Evolutionary conservation across 2,888 invertebrate genomes (phyloP), one percentile per base, ranked within the genome.

Genomic region (Enoplolaimus lenunculus): DNA sequence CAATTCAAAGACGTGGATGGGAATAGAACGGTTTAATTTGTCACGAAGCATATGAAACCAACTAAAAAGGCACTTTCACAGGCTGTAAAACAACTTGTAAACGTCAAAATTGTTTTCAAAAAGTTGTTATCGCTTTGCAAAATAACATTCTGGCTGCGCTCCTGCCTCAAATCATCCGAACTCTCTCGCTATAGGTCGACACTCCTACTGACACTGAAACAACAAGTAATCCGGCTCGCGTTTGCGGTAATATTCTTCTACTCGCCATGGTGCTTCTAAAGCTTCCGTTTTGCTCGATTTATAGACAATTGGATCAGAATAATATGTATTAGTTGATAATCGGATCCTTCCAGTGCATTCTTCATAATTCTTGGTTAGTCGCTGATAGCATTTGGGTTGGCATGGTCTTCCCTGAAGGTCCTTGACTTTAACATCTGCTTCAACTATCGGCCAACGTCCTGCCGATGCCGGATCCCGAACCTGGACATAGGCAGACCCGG

Each of bases 241-340:
- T 28, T 57, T 72, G 45, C 67, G 62, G 72, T 74, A 74, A 60
- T 73, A 75, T n/a, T 74, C 74, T 35, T 68, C 31, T 0, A 74
- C 71, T 30, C 72, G 66, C 73, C 73, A 75, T 31, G 68, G 69
- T 7, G 59, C 60, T n/a, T 73, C 67, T 16, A 73, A 60, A 2
- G 74, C 72, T 21, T 34, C 72, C 16, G 71, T 60, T 62, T 73
- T 71, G 21, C 60, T 74, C 34, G 26, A 33, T 33, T 57, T 34
- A 34, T 60, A 75, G 16, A 60, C 59, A 29, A 74, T 72, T n/a
- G 74, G 74, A 64, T 74, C 74, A 26, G 73, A 71, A 34, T 71
- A 68, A 60, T 71, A 68, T 35, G 45, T 62, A 30, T 71, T 72
- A 33, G 68, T 72, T 7, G 72, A 72, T 7, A 72, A 57, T 1